Evolutionary conservation across 2,113 vertebrate species (phyloP).

Genomic region (Cebus imitator): DNA sequence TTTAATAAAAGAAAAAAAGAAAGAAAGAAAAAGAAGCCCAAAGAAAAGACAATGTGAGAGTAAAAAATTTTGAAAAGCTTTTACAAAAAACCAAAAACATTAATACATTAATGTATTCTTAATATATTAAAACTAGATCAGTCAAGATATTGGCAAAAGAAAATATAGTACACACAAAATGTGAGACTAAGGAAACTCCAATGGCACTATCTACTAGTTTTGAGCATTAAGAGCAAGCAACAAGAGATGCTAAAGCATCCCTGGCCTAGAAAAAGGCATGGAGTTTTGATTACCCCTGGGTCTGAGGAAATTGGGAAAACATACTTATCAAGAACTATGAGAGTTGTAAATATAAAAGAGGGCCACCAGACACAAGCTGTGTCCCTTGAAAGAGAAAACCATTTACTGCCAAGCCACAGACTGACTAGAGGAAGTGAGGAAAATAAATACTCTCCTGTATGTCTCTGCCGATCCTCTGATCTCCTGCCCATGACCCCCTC

Average conservation of each 20-base stretch:
- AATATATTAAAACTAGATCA: neutral
- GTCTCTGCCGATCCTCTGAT: neutral
- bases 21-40: neutral
- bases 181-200: neutral
- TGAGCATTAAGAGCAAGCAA: neutral
- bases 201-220: neutral
- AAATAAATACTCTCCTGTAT: accelerated
- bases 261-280: no score
- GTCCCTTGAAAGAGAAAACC: neutral
- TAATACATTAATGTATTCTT: no score
- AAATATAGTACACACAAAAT: neutral
- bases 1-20: neutral
- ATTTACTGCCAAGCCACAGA: neutral
- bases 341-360: neutral
- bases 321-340: neutral
- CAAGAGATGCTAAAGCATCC: neutral
- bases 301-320: neutral
- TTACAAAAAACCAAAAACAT: neutral
- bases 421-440: neutral
- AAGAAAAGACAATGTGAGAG: neutral
- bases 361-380: neutral
- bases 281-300: no score
- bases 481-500: no score
- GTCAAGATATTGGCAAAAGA: neutral
- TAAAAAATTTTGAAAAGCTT: neutral